phyloP scores from a whole-genome alignment of 1,140 invertebrate genomes.

The Pseudomyrmex gracilis region DNA sequence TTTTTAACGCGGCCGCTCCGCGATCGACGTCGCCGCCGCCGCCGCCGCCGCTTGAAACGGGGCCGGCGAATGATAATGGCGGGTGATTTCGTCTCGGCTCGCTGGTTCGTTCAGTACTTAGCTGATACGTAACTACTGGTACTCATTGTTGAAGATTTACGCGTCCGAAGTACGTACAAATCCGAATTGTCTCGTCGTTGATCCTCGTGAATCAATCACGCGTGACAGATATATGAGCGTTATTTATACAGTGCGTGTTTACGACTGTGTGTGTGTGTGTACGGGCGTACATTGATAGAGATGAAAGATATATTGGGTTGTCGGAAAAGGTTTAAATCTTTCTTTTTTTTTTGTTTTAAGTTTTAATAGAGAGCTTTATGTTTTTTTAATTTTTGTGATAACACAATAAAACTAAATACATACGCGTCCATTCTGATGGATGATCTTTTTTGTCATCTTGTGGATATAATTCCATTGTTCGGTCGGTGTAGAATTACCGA shows the following conservation, averaged over 20 bases:
- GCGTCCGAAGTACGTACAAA: conserved; percentile 1
- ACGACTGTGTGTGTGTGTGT: too few relatives aligned
- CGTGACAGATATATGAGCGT: conserved; percentile 35
- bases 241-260: conserved; percentile 7
- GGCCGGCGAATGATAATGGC: conserved; percentile 17
- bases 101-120: conserved; percentile 42
- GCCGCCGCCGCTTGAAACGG: conserved; percentile 22
- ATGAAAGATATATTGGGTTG: too few relatives aligned
- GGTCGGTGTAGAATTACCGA: not conserved
- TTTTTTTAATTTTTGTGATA: too few relatives aligned
- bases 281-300: too few relatives aligned
- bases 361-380: too few relatives aligned
- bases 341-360: too few relatives aligned
- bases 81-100: conserved; percentile 39
- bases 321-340: too few relatives aligned
- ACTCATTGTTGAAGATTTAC: conserved; percentile 48
- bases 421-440: too few relatives aligned
- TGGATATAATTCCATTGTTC: too few relatives aligned
- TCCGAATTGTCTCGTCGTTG: conserved; percentile 11
- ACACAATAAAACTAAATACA: too few relatives aligned
- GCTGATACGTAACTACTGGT: conserved; percentile 24
- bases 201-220: conserved; percentile 41
- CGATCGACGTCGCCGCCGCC: conserved; percentile 37
- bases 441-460: too few relatives aligned
- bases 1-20: conserved; percentile 21